phyloP scores from a whole-genome alignment of 2,888 invertebrate species.

The Lycocerus yunnanus region DNA sequence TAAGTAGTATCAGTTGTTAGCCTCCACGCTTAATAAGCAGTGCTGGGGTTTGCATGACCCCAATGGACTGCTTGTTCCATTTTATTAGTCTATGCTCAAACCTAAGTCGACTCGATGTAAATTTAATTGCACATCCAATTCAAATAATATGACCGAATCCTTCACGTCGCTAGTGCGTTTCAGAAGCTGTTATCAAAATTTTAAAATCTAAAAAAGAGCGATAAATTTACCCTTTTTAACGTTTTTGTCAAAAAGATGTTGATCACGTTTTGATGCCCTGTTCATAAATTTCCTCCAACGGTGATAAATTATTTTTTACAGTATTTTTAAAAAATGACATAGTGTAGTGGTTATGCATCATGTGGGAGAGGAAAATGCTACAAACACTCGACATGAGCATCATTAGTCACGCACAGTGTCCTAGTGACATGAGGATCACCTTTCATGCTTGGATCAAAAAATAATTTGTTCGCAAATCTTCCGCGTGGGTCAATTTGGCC shows the following conservation, averaged over 20 bases:
- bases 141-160: neutral
- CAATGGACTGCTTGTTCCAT: neutral
- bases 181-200: neutral
- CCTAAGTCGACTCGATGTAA: neutral
- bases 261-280: neutral
- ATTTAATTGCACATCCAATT: neutral
- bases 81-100: neutral
- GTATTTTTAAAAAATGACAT: neutral
- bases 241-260: neutral
- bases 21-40: neutral
- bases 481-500: neutral
- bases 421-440: neutral
- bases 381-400: neutral
- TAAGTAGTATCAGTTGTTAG: neutral
- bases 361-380: neutral
- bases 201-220: neutral
- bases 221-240: neutral
- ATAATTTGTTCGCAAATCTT: too few relatives aligned
- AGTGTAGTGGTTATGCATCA: neutral
- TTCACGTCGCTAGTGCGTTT: neutral
- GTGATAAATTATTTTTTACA: neutral
- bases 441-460: neutral
- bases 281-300: neutral
- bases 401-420: neutral
- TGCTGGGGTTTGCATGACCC: neutral